Conservation (phyloP, 2,797 vertebrate genomes). For the Bovichtus variegatus region DNA sequence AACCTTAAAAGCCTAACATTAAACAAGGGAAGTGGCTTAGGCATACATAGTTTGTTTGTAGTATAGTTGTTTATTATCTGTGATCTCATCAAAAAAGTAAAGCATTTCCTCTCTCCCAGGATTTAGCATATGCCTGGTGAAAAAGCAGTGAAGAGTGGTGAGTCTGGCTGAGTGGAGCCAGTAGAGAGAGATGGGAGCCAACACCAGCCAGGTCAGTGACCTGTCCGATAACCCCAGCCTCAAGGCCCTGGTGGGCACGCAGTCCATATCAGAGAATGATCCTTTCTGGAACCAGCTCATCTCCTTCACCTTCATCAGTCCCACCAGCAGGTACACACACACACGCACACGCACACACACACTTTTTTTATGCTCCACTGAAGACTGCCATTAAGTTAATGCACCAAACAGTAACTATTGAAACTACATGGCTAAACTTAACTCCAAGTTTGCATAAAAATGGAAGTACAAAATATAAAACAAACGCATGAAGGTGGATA, state of each 20-base stretch:
- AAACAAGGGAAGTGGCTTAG: too few relatives aligned
- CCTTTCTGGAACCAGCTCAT: conserved; percentile 99
- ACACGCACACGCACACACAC: neutral
- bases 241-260: conserved; percentile 89
- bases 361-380: neutral
- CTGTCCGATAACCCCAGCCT: conserved; percentile 94
- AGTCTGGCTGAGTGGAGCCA: conserved; percentile 69
- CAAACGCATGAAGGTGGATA: too few relatives aligned
- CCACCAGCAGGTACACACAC: conserved; percentile 91
- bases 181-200: conserved; percentile 92
- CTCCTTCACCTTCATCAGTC: conserved; percentile 95
- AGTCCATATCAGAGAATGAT: conserved; percentile 94
- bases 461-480: neutral
- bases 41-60: neutral
- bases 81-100: neutral
- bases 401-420: neutral
- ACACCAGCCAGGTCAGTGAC: conserved; percentile 94
- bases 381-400: neutral
- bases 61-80: neutral
- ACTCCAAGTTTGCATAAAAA: neutral
- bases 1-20: neutral
- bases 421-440: neutral
- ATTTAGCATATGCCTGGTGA: conserved; percentile 56
- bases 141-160: conserved; percentile 53
- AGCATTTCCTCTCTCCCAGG: conserved; percentile 17